phyloP scores from a whole-genome alignment of 2,888 invertebrate genomes.

The Drosophila glabriapex region DNA sequence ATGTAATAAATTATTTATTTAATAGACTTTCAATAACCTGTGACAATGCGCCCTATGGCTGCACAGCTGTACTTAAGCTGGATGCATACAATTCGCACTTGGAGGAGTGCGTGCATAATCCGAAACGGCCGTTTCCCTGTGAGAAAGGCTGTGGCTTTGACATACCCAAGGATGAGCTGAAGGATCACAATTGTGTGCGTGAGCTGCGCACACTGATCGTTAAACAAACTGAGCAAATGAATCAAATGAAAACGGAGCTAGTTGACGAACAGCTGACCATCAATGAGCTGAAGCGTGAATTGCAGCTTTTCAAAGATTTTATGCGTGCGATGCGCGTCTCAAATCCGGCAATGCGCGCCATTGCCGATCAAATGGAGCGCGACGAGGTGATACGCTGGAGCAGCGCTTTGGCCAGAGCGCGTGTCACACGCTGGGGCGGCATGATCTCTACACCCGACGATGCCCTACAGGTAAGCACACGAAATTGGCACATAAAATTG shows the following conservation, averaged over 20 bases:
- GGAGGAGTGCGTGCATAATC: slow-evolving; percentile 97
- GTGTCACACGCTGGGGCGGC: slow-evolving; percentile 98
- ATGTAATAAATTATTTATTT: background rate
- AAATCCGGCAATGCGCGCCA: slow-evolving; percentile 95
- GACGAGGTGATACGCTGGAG: slow-evolving; percentile 97
- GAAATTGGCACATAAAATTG: background rate
- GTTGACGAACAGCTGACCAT: slow-evolving; percentile 94
- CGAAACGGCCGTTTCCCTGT: slow-evolving; percentile 96
- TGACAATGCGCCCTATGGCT: slow-evolving; percentile 96
- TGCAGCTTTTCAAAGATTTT: slow-evolving; percentile 95
- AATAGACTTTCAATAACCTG: slow-evolving; percentile 93
- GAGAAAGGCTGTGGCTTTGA: slow-evolving; percentile 97
- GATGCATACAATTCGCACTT: slow-evolving; percentile 94
- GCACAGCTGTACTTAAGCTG: slow-evolving; percentile 93
- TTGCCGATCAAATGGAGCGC: slow-evolving; percentile 97
- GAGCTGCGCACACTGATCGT: slow-evolving; percentile 94
- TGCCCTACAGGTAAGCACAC: slow-evolving; percentile 90
- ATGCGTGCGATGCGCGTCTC: slow-evolving; percentile 97
- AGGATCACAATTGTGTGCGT: slow-evolving; percentile 97
- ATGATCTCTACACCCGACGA: slow-evolving; percentile 99
- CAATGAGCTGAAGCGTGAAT: slow-evolving; percentile 95
- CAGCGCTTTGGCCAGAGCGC: slow-evolving; percentile 91
- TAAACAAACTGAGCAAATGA: slow-evolving; percentile 94
- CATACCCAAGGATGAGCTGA: slow-evolving; percentile 97
- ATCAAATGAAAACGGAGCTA: slow-evolving; percentile 94